Evolutionary conservation across 2,113 vertebrate species (phyloP), one percentile per base, ranked within the genome.

Genomic region (Lagenorhynchus albirostris): DNA sequence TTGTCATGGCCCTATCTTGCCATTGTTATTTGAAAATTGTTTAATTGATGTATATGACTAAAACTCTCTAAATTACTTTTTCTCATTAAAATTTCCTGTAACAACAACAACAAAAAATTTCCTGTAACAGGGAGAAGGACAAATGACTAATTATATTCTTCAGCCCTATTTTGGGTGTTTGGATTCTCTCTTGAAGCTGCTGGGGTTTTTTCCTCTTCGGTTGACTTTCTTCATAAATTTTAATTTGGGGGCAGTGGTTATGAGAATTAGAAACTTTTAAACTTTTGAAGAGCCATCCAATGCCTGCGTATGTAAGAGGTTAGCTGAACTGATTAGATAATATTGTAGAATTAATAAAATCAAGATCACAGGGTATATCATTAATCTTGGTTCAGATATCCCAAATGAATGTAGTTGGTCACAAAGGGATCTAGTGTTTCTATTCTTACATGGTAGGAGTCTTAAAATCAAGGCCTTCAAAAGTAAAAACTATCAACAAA

Each of bases 221-320:
- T 96, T 92, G 58, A 79, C 80, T 95, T 71, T 85, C 31, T 81
- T 96, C 31, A 60, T 86, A 90, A 74, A 77, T 82, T 65, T 87
- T 93, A 87, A 81, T 76, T 86, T 84, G 44, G 38, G 33, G 62
- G n/a, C 11, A 63, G 3, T 47, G n/a, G 83, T 89, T 76, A 25
- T 68, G 41, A 92, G n/a, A 92, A 93, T 89, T 70, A 58, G 44
- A 84, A 96, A 95, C 3, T 63, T 67, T 79, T 73, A 83, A 97
- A 38, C 41, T 68, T 76, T 89, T 89, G 23, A 85, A 93, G 79
- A 94, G 26, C 41, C 31, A 68, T 63, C 47, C 55, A 31, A 21
- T 92, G 41, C 65, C 63, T 85, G 62, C 29, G 2, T 89, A 50
- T 92, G 67, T 76, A 60, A 81, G 53, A 53, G 21, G 62, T 81